These are phyloP conservation scores for Moxostoma hubbsi DNA, from an alignment of 2,797 vertebrate genomes.

Conservation along the genomic window DNA sequence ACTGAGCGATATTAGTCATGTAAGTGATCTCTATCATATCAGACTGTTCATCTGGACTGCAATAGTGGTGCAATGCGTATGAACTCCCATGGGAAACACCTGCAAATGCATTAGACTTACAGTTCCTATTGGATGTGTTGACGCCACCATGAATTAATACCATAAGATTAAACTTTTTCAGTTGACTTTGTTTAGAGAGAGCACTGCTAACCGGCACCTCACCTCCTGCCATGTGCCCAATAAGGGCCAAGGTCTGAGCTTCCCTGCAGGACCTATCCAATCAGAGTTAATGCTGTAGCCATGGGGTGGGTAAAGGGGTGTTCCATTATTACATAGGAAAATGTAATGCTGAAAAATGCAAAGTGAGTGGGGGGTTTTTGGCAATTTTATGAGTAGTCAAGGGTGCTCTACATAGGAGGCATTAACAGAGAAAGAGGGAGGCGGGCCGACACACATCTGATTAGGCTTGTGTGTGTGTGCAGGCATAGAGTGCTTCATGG, in stretches of 20 bases:
- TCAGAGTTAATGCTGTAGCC: constrained; percentile 65
- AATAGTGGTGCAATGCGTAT: constrained; percentile 25
- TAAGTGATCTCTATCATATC: constrained; percentile 30
- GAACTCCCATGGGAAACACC: constrained; percentile 49
- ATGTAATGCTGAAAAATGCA: constrained; percentile 68
- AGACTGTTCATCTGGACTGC: neutral
- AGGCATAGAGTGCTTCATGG: neutral
- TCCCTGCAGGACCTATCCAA: constrained; percentile 47
- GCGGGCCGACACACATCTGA: neutral
- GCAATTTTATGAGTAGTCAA: neutral
- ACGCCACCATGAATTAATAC: constrained; percentile 60
- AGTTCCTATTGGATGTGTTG: constrained; percentile 2
- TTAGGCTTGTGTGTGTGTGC: neutral
- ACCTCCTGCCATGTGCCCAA: constrained; percentile 36
- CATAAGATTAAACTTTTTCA: constrained; percentile 48
- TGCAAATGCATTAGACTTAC: constrained; percentile 39
- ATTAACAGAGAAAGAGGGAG: neutral
- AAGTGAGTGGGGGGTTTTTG: neutral
- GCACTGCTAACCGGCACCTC: constrained; percentile 36
- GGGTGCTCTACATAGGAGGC: neutral
- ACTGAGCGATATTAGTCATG: constrained; percentile 30
- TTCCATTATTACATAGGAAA: constrained; percentile 68
- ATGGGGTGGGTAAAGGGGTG: constrained; percentile 49
- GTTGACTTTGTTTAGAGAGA: constrained; percentile 51
- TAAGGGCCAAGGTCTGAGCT: constrained; percentile 37